Conservation (phyloP, 2,888 invertebrate species). For the Drosophila emarginata region DNA sequence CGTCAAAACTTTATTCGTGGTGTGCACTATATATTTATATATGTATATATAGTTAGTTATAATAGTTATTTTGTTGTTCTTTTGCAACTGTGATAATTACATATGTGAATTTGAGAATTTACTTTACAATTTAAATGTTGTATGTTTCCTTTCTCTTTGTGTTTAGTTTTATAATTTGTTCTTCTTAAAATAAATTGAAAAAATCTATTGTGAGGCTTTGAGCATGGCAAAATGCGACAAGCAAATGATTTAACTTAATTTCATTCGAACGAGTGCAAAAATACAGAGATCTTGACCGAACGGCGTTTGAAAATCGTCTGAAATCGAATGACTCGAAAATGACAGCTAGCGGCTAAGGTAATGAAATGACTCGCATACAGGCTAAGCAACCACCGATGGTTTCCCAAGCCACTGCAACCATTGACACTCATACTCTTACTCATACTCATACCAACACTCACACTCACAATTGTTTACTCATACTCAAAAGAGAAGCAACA, state of each 20-base stretch:
- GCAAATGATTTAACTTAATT: conserved; percentile 21
- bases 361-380: neutral
- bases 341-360: conserved; percentile 17
- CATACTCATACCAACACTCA: neutral
- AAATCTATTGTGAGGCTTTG: conserved; percentile 21
- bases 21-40: conserved; percentile 17
- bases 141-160: too few species aligned
- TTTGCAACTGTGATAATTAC: conserved; percentile 56
- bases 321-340: conserved; percentile 15
- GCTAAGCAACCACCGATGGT: conserved; percentile 4
- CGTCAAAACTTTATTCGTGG: conserved; percentile 61
- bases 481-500: neutral
- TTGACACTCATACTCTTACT: neutral
- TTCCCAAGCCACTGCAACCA: neutral
- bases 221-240: conserved; percentile 33
- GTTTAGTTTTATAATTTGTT: too few species aligned
- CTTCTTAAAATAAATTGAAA: neutral
- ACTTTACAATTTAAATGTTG: conserved; percentile 53
- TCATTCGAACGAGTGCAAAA: too few species aligned
- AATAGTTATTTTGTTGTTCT: too few species aligned
- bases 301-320: conserved; percentile 49
- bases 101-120: conserved; percentile 31
- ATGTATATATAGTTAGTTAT: too few species aligned
- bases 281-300: conserved; percentile 52
- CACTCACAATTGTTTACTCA: conserved; percentile 5